Evolutionary conservation across 2,888 invertebrate genomes (phyloP).

Genomic region (Morpho deidamia): DNA sequence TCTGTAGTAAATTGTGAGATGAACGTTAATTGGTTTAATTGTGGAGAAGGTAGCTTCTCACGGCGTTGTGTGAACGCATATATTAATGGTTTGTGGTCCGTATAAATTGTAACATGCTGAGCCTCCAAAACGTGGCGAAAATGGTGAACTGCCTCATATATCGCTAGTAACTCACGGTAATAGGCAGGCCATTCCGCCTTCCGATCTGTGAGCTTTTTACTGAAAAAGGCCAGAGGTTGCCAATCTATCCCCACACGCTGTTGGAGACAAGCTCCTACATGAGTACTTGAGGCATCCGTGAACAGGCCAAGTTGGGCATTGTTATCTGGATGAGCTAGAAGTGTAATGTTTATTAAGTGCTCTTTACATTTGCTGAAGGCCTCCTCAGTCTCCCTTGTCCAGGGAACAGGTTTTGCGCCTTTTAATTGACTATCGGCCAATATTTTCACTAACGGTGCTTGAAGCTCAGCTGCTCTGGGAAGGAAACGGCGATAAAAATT

Average conservation of each 20-base stretch:
- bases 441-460: constrained; percentile 4
- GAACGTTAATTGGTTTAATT: constrained; percentile 32
- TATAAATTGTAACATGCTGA: constrained; percentile 10
- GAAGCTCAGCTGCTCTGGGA: neutral
- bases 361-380: constrained; percentile 29
- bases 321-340: constrained; percentile 30
- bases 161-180: constrained; percentile 13
- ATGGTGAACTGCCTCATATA: constrained; percentile 8
- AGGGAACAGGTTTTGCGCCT: constrained; percentile 22
- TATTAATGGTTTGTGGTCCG: constrained; percentile 21
- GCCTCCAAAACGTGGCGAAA: constrained; percentile 18
- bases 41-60: constrained; percentile 3
- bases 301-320: constrained; percentile 29
- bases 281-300: constrained; percentile 39
- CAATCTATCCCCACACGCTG: constrained; percentile 29
- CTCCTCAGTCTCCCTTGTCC: constrained; percentile 4
- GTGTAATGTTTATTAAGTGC: constrained; percentile 25
- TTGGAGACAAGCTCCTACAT: constrained; percentile 40
- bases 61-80: constrained; percentile 16
- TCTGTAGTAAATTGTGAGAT: constrained; percentile 40
- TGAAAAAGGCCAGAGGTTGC: constrained; percentile 19
- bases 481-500: neutral
- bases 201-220: constrained; percentile 24
- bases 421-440: constrained; percentile 21
- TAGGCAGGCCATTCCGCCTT: constrained; percentile 35